Evolutionary conservation across 2,797 vertebrate species (phyloP), one percentile per base, ranked within the genome.

Genomic region (Paguma larvata): DNA sequence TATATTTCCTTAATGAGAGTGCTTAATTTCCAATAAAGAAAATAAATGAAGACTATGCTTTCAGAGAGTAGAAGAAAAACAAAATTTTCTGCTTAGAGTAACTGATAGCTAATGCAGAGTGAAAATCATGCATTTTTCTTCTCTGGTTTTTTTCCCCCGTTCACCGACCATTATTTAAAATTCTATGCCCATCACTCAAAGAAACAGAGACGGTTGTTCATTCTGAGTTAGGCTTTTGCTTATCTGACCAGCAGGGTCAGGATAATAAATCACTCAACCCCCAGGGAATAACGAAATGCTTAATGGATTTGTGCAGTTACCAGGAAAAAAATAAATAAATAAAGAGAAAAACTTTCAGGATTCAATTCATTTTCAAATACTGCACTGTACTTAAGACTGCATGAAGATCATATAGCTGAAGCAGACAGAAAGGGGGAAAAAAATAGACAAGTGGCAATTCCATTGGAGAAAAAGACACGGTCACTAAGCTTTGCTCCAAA

Each of bases 211-310:
- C 6, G 67, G 87, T 82, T 97, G 46, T 85, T 97, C 10, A 18
- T 97, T 98, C 4, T 41, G 73, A 88, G 19, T 85, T 68, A 77
- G 70, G 89, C 92, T 93, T 95, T 97, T 97, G 86, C 62, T 95
- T 85, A 97, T 97, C 91, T 98, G 85, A 97, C 48, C 62, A 97
- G 59, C 25, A 97, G 41, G 38, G 97, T 95, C 96, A 94, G 25
- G n/a, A 91, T 63, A 98, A 98, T 96, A 98, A 97, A 97, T 98
- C 95, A 96, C 86, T 95, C 95, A 97, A 44, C 5, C 96, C 38
- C 89, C 85, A 94, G 95, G 32, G 91, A 98, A 63, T 94, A 95
- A 91, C 80, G 93, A 96, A 86, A 97, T n/a, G 51, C 59, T 97
- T 97, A 93, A 88, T 85, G 8, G 8, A 96, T 98, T 97, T 96